phyloP scores from a whole-genome alignment of 2,113 vertebrate genomes.

The Cynopterus brachyotis region DNA sequence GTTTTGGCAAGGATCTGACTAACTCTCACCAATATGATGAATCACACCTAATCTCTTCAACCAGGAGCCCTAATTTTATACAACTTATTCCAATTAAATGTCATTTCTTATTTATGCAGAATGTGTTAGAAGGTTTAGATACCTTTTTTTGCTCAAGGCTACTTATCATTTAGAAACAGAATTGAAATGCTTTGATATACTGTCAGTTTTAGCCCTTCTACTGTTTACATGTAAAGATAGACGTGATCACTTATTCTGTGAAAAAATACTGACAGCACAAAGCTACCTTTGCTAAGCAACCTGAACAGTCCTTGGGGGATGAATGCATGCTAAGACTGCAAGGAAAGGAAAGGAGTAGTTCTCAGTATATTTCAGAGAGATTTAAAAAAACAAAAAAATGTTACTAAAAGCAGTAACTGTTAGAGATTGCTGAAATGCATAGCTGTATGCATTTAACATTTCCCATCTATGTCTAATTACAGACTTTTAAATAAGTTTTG shows the following conservation, averaged over 20 bases:
- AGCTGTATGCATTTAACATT: not conserved
- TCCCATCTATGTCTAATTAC: not conserved
- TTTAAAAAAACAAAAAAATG: not conserved
- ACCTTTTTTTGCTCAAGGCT: not conserved
- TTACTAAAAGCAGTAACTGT: not conserved
- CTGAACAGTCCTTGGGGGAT: slow-evolving; percentile 27
- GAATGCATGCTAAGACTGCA: slow-evolving; percentile 35
- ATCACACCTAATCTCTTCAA: slow-evolving; percentile 50
- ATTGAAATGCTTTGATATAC: slow-evolving; percentile 47
- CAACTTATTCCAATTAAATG: slow-evolving; percentile 49
- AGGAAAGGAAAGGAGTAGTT: slow-evolving; percentile 37
- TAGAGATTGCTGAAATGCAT: not conserved
- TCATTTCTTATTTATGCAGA: slow-evolving; percentile 15
- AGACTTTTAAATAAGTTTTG: not conserved
- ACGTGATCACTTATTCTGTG: slow-evolving; percentile 58
- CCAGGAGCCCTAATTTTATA: not conserved
- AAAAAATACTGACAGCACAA: slow-evolving; percentile 62
- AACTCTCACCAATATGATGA: slow-evolving; percentile 18
- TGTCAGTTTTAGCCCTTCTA: slow-evolving; percentile 64
- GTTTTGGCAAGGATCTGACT: not conserved
- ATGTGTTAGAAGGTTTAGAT: not conserved
- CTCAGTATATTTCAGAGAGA: not conserved
- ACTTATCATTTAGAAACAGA: slow-evolving; percentile 70
- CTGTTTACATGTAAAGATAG: slow-evolving; percentile 61
- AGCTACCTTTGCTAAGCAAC: slow-evolving; percentile 63